phyloP scores from a whole-genome alignment of 2,888 invertebrate species.

The Cantharis nigra region DNA sequence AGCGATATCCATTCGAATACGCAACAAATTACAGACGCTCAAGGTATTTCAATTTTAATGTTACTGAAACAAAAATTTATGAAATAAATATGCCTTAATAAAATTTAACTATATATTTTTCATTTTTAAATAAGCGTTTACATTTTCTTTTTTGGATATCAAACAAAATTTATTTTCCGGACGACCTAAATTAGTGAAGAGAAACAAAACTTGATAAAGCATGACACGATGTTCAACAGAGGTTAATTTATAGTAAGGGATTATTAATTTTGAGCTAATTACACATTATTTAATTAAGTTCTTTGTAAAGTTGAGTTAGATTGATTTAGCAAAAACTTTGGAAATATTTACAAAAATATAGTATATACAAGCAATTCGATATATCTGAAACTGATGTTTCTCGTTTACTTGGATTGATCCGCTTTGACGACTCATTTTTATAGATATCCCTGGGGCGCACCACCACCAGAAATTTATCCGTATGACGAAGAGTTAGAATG shows the following conservation, averaged over 20 bases:
- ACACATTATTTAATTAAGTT: neutral
- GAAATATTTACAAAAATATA: neutral
- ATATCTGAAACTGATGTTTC: neutral
- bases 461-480: slow-evolving; percentile 64
- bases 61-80: neutral
- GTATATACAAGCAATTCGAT: neutral
- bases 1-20: slow-evolving; percentile 65
- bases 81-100: neutral
- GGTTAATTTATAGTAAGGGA: neutral
- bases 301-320: neutral
- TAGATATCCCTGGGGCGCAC: slow-evolving; percentile 65
- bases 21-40: slow-evolving; percentile 81
- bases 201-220: neutral
- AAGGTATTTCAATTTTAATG: slow-evolving; percentile 52
- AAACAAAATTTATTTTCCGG: neutral
- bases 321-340: neutral
- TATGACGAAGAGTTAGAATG: slow-evolving; percentile 77
- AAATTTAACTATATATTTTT: neutral
- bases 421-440: neutral
- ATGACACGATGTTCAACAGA: neutral
- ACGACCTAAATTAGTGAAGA: neutral
- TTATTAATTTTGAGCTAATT: neutral
- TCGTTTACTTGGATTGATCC: neutral
- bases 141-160: neutral
- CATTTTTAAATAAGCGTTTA: neutral